Evolutionary conservation across 1,140 invertebrate species (phyloP), one percentile per base, ranked within the genome.

Genomic region (Monomorium pharaonis): DNA sequence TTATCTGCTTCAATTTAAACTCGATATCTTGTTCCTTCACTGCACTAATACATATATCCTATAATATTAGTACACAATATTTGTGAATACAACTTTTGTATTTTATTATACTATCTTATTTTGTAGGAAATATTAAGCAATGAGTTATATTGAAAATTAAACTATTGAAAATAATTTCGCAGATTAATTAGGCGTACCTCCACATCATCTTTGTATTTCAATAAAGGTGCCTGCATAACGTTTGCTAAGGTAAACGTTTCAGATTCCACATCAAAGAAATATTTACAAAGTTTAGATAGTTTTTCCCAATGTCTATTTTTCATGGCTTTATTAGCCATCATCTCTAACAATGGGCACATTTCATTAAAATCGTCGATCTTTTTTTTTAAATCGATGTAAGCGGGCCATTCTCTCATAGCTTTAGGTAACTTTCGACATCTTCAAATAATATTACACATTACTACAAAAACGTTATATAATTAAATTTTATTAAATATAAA

Each of bases 351-450:
- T 0, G 98, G 98, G 91, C 98, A 98, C 75, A 97, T 98, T 92
- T 98, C 97, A 92, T 97, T 98, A 92, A 99, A 98, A 89, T 98
- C 98, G 86, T 98, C 98, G 87, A 99, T 98, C 93, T 98, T 98
- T 87, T 97, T 98, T 88, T 98, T 98, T 65, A 98, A 94, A 88
- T 98, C 98, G 37, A 97, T 96, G 94, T 96, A 99, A 0, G 98
- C 98, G 3, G 97, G 97, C 98, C 98, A 98, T 78, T 98, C 97
- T 95, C 97, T 98, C 96, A 98, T 97, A 7, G 96, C 98, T 94
- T 96, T 97, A 0, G 98, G 98, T 49, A 99, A 94, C 90, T 97
- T 97, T 5, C 97, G 96, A 92, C 97, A 98, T 91, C 97, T 97
- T 97, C 47, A 42, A 89, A 86, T 70, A 58, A 27, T 44, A 60